These are phyloP conservation scores for Falco berigora DNA, from an alignment of 2,797 vertebrate species.

Conservation along the genomic window DNA sequence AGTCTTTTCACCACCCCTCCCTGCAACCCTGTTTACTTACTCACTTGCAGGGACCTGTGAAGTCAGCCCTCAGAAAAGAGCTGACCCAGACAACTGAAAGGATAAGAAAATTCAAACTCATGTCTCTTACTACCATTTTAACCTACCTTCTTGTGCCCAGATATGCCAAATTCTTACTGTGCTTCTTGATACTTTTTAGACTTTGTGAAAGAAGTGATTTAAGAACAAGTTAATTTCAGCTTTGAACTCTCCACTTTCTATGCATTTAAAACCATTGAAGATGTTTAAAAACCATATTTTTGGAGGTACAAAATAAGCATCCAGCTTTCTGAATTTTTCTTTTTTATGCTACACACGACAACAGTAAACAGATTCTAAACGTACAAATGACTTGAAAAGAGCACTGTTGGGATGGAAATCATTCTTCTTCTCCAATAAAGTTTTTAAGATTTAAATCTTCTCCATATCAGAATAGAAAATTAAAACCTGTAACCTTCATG, in stretches of 20 bases:
- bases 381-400: not conserved
- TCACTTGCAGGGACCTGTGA: not conserved
- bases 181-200: not conserved
- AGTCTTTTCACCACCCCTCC: not conserved
- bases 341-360: not conserved
- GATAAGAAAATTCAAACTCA: not conserved
- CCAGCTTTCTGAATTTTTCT: not conserved
- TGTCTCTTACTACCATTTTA: not conserved
- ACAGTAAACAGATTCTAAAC: not conserved
- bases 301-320: not conserved
- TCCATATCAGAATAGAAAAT: not conserved
- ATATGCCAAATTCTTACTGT: not conserved
- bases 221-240: not conserved
- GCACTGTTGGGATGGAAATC: not conserved
- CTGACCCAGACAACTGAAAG: not conserved
- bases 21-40: not conserved
- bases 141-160: not conserved
- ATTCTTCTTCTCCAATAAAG: not conserved
- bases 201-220: not conserved
- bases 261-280: not conserved
- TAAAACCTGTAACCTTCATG: not conserved
- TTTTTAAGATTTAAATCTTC: not conserved
- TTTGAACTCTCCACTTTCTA: not conserved
- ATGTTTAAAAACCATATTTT: not conserved
- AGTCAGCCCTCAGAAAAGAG: not conserved